A percentile compares a stretch with the other conserved stretches of the same genome.
phyloP scores from a whole-genome alignment of 2,113 vertebrate species.

The Perca schrenkii region DNA sequence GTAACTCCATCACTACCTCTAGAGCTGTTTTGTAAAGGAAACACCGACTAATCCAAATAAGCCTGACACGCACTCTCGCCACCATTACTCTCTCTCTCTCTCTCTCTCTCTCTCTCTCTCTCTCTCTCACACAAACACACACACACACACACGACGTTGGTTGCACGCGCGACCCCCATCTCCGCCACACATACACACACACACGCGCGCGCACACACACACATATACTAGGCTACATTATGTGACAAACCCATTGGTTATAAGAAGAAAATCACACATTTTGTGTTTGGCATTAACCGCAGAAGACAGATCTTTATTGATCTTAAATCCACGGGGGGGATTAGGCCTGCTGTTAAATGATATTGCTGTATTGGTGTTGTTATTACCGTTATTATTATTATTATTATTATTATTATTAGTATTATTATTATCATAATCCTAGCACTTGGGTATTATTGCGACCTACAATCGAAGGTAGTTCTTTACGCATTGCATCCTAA shows the following conservation, averaged over 20 bases:
- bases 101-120: conserved; percentile 30
- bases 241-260: conserved; percentile 48
- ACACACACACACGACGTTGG: conserved; percentile 28
- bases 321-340: neutral
- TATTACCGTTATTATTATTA: conserved; percentile 17
- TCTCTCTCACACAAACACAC: conserved; percentile 23
- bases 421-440: conserved; percentile 6
- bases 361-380: conserved; percentile 1
- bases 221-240: conserved; percentile 52
- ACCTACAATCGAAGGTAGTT: conserved; percentile 43
- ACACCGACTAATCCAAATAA: conserved; percentile 73
- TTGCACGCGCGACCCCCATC: conserved; percentile 57
- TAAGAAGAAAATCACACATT: conserved; percentile 27
- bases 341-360: conserved; percentile 30
- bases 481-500: conserved; percentile 66
- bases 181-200: conserved; percentile 41
- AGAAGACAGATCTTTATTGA: neutral
- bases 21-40: conserved; percentile 67
- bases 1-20: conserved; percentile 55
- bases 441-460: conserved; percentile 40
- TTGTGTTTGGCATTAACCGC: conserved; percentile 29
- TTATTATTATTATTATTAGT: conserved; percentile 15
- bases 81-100: conserved; percentile 45
- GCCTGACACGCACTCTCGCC: conserved; percentile 69
- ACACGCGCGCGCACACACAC: conserved; percentile 16